Percentiles rank a stretch among this genome's conserved stretches.
Evolutionary conservation across 64 coral and sea anemone species (phyloP).

Genomic region (Porites australiensis): DNA sequence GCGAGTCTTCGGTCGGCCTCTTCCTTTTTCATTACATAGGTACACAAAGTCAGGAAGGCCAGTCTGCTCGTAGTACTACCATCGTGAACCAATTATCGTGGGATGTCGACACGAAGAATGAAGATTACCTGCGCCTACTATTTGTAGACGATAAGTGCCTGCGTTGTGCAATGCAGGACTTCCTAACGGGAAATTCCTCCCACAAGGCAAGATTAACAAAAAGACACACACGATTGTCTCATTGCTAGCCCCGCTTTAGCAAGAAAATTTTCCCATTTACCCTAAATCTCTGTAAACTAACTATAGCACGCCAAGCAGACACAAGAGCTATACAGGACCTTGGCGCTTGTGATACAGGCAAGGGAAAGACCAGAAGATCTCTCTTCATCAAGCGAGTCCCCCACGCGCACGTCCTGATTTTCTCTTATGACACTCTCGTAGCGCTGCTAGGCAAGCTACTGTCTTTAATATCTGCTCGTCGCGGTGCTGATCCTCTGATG

Average conservation of each 20-base stretch:
- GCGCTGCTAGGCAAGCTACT: background rate
- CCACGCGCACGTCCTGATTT: background rate
- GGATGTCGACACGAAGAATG: no score
- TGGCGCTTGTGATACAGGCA: no score
- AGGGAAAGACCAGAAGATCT: no score
- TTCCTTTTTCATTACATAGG: no score
- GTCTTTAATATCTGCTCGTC: background rate
- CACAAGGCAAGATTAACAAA: slow-evolving; percentile 11
- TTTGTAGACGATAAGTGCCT: background rate
- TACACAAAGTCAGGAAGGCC: no score
- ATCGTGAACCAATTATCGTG: no score
- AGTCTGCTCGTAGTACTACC: no score
- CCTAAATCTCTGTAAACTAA: background rate
- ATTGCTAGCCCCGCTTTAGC: background rate
- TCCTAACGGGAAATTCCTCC: background rate
- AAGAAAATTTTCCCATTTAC: background rate
- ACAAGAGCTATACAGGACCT: no score
- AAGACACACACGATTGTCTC: background rate
- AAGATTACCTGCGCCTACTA: no score
- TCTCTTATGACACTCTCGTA: background rate
- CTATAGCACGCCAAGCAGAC: background rate
- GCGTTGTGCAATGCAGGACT: background rate
- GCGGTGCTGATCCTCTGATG: background rate
- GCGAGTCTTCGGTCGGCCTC: no score
- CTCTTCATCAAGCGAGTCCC: no score